Evolutionary conservation across 2,797 vertebrate species (phyloP).

Genomic region (Pachyuromys duprasi): DNA sequence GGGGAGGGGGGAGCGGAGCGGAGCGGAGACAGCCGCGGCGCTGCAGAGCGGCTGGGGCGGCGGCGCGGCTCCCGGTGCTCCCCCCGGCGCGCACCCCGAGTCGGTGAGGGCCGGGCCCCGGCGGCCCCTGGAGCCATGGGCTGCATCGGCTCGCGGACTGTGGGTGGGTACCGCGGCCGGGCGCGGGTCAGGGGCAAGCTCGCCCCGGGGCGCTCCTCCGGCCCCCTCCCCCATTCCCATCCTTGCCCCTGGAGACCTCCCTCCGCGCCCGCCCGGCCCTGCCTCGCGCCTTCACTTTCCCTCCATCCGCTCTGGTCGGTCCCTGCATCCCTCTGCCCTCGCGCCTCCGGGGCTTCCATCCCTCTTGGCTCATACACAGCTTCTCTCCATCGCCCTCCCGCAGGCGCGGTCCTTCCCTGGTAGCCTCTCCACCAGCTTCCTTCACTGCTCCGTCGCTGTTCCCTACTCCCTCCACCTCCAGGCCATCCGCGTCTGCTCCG

Average conservation of each 20-base stretch:
- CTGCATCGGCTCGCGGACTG: slow-evolving; percentile 90
- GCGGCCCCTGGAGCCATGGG: slow-evolving; percentile 86
- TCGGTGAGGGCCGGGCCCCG: slow-evolving; percentile 75
- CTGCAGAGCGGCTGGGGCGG: slow-evolving; percentile 83
- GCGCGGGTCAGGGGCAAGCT: slow-evolving; percentile 62
- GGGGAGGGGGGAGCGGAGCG: slow-evolving; percentile 79
- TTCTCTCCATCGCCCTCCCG: slow-evolving; percentile 33
- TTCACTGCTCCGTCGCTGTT: not conserved
- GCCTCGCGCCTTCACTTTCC: slow-evolving; percentile 35
- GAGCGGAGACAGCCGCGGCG: slow-evolving; percentile 82
- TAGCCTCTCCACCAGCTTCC: slow-evolving; percentile 22
- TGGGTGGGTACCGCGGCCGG: slow-evolving; percentile 87
- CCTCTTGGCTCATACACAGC: not conserved
- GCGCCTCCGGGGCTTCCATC: not conserved
- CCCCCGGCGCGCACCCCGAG: slow-evolving; percentile 75
- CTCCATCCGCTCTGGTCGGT: not conserved
- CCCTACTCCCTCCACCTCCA: slow-evolving; percentile 13
- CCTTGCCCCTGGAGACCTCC: not conserved
- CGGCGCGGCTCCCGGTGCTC: slow-evolving; percentile 82
- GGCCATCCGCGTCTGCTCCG: slow-evolving; percentile 29
- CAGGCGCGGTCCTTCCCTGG: slow-evolving; percentile 52
- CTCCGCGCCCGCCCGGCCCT: not conserved
- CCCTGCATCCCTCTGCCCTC: not conserved
- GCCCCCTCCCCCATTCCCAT: slow-evolving; percentile 54
- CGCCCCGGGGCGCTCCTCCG: not conserved